phyloP scores from a whole-genome alignment of 2,113 vertebrate genomes.

The Petrocephalus microphthalmus region DNA sequence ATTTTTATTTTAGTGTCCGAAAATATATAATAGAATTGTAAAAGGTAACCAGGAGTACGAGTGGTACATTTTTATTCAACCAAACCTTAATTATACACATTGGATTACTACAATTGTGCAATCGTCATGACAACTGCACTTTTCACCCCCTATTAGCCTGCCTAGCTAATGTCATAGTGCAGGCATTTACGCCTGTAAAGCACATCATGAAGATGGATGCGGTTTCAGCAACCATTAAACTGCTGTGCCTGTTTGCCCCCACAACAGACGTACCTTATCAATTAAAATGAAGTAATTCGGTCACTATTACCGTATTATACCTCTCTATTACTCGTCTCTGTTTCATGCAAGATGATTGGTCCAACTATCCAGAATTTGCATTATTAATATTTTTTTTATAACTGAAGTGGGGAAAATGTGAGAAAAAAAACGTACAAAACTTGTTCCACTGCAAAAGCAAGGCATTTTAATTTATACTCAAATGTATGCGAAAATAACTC shows the following conservation, averaged over 20 bases:
- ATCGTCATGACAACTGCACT: conserved; percentile 9
- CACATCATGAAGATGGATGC: conserved; percentile 7
- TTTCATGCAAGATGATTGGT: not conserved
- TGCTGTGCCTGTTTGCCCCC: not conserved
- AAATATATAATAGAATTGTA: not conserved
- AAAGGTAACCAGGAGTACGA: not conserved
- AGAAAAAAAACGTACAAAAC: not conserved
- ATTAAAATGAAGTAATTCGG: not conserved
- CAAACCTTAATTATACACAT: not conserved
- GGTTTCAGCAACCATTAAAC: conserved; percentile 11
- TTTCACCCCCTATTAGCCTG: not conserved
- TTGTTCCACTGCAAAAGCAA: not conserved
- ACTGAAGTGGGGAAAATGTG: not conserved
- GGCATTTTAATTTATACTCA: not conserved
- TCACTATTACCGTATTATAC: not conserved
- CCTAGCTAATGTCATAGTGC: not conserved
- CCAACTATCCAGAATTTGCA: not conserved
- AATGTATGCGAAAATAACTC: not conserved
- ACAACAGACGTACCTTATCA: not conserved
- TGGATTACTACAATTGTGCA: not conserved
- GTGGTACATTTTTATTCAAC: not conserved
- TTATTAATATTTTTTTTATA: not conserved
- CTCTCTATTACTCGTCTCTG: not conserved
- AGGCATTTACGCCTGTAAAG: conserved; percentile 9
- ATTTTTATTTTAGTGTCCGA: not conserved